Evolutionary conservation across 2,797 vertebrate genomes (phyloP), one percentile per base, ranked within the genome.

Genomic region (Carduelis carduelis): DNA sequence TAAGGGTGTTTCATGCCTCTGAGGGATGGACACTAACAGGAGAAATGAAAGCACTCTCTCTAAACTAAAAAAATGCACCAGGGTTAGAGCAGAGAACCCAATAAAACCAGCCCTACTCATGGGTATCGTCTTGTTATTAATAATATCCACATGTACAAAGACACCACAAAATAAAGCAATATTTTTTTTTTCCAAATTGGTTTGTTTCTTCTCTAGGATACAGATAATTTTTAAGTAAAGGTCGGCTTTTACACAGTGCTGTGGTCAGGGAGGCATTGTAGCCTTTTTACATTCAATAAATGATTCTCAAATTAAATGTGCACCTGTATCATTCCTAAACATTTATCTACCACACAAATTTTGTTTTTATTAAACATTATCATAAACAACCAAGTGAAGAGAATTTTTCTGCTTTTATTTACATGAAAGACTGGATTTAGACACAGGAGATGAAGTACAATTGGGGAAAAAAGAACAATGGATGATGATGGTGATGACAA

Each of bases 361-460:
- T 14, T 8, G 6, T 30, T 60, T 90, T 90, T 68, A 79, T 85
- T 83, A 89, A 79, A 89, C n/a, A 50, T 56, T 53, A 64, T 30
- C 35, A 81, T 44, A 41, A 12, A n/a, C 23, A 93, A 72, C 5
- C 8, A 81, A 89, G 53, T 12, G 8, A 82, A 41, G 18, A 65
- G 12, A 87, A 63, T 76, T 72, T 65, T 85, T 52, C 39, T 75
- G 19, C 26, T 39, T 71, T 89, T 83, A 72, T 60, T 64, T 82
- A 65, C 46, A 35, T 10, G 12, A 39, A 69, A 93, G 89, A 85
- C 68, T 65, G 61, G 39, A 75, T 80, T 91, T 91, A 95, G 93
- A 64, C 66, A 79, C 27, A 35, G 52, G 55, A 76, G 79, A 71
- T 83, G 87, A 95, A 81, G 46, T 30, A 74, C 11, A 53, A 13